Percentiles rank a stretch among this genome's conserved stretches.
phyloP scores from a whole-genome alignment of 2,888 invertebrate genomes.

The Sinelater perroti region DNA sequence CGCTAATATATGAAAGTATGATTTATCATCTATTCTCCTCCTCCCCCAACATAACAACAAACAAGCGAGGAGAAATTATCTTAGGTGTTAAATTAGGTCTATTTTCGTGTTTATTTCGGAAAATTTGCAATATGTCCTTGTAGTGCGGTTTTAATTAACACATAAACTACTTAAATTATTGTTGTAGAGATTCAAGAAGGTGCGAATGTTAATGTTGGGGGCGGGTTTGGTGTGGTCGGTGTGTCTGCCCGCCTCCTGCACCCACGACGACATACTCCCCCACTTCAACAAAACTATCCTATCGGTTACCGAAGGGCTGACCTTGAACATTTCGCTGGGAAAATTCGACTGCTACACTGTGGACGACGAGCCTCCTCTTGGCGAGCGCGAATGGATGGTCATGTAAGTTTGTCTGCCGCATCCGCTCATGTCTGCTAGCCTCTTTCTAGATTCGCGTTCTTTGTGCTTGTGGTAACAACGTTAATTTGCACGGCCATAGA shows the following conservation, averaged over 20 bases:
- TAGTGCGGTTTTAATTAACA: too few relatives aligned
- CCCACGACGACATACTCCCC: slow-evolving; percentile 49
- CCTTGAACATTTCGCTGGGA: slow-evolving; percentile 46
- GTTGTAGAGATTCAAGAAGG: slow-evolving; percentile 47
- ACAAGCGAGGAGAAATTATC: too few relatives aligned
- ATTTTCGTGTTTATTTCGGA: too few relatives aligned
- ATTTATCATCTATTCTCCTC: too few relatives aligned
- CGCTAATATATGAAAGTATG: too few relatives aligned
- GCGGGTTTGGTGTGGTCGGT: slow-evolving; percentile 54
- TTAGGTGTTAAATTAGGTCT: background rate
- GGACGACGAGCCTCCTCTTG: slow-evolving; percentile 45
- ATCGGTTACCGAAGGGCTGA: slow-evolving; percentile 50
- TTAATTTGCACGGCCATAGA: slow-evolving; percentile 1
- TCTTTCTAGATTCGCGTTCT: slow-evolving; percentile 1
- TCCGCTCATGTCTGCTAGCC: too few relatives aligned
- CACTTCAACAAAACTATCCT: slow-evolving; percentile 51
- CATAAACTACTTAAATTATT: background rate
- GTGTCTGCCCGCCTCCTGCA: slow-evolving; percentile 60
- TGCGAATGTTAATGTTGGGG: slow-evolving; percentile 45
- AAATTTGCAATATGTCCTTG: too few relatives aligned
- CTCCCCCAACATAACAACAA: too few relatives aligned
- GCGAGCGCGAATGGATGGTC: slow-evolving; percentile 46
- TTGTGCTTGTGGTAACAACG: background rate
- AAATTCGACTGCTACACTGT: slow-evolving; percentile 48
- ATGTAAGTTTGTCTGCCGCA: slow-evolving; percentile 52